Evolutionary conservation across 2,888 invertebrate genomes (phyloP), one percentile per base, ranked within the genome.

Genomic region (Fabriciana adippe): DNA sequence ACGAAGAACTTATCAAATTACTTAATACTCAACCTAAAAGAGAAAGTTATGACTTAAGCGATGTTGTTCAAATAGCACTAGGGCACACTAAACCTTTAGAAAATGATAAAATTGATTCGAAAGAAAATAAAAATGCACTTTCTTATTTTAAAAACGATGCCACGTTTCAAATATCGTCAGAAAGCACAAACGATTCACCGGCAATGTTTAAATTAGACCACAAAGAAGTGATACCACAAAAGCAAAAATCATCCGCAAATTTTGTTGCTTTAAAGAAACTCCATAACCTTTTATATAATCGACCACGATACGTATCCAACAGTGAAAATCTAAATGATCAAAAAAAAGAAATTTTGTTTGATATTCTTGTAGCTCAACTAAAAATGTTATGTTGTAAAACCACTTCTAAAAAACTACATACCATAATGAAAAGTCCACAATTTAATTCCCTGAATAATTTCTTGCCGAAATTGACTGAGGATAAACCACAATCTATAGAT

Each of bases 371-470:
- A 26, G 79, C 84, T 5, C 90, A 92, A 72, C 72, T 92, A 60
- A 92, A 89, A 79, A 74, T 84, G 31, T 77, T 92, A 6, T 92
- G 92, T 73, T 92, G 90, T 76, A 89, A 89, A 74, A 84, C 66
- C 41, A 75, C 74, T 70, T 64, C 75, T 1, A 72, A 74, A 3
- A 68, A 71, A 65, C 56, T 67, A 47, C 66, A 41, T 13, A 14
- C 64, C 3, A 35, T 21, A 56, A 21, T 15, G 16, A 26, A 11
- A 5, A 8, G 51, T 51, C 14, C 21, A 11, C 41, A 41, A 26
- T 57, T 31, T 50, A 35, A 57, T 35, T 35, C 16, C 56, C n/a
- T 47, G 8, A 21, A 57, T 35, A 48, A 66, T 68, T 60, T 73
- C 64, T 67, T 61, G 26, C 14, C 60, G 8, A 70, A 53, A 72